phyloP scores from a whole-genome alignment of 2,113 vertebrate species.

The Ochotona curzoniae region DNA sequence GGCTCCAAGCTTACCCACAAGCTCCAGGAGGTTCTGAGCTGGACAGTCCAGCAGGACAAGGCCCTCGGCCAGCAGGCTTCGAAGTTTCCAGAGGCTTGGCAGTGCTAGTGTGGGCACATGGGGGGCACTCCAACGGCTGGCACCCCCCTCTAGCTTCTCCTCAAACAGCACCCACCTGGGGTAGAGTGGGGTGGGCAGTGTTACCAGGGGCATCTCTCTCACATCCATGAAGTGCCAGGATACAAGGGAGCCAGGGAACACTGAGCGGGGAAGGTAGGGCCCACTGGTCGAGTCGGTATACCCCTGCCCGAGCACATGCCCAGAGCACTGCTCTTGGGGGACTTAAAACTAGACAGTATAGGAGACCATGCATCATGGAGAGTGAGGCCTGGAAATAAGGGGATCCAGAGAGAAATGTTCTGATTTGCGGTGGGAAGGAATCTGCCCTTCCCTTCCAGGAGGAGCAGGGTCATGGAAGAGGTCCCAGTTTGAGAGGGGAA shows the following conservation, averaged over 20 bases:
- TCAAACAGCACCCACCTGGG: constrained; percentile 89
- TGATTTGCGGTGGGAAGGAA: neutral
- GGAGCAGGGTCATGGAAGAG: neutral
- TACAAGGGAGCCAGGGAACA: neutral
- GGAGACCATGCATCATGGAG: neutral
- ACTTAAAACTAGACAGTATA: constrained; percentile 15
- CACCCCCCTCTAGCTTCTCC: constrained; percentile 87
- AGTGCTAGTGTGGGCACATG: constrained; percentile 84
- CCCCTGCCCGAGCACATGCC: neutral
- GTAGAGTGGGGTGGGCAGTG: neutral
- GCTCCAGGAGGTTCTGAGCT: constrained; percentile 84
- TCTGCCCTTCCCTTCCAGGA: neutral
- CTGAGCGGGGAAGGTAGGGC: neutral
- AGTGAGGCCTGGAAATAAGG: neutral
- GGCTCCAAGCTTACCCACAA: constrained; percentile 79
- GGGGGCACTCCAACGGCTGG: constrained; percentile 86
- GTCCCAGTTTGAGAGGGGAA: neutral
- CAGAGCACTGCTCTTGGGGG: neutral
- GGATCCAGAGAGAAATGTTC: neutral
- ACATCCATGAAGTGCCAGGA: neutral
- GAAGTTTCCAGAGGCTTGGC: constrained; percentile 86
- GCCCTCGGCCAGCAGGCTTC: constrained; percentile 74
- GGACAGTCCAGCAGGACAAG: constrained; percentile 83
- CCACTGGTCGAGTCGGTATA: neutral
- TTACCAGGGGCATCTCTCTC: neutral